Evolutionary conservation across 2,888 invertebrate genomes (phyloP).

Genomic region (Drosophila setosimentum): DNA sequence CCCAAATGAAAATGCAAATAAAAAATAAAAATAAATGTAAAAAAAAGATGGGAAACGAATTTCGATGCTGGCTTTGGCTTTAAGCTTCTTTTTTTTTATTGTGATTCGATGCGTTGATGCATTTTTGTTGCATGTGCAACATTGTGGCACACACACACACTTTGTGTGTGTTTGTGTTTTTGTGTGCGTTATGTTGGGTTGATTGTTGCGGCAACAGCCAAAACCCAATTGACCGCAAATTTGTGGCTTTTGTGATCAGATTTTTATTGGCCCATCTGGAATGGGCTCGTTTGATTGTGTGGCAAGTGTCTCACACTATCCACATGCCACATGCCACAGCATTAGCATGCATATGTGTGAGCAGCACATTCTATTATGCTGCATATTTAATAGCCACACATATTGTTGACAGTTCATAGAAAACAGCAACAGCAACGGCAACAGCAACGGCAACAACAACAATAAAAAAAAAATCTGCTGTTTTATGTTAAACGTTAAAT

Average conservation of each 20-base stretch:
- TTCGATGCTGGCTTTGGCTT: slow-evolving; percentile 5
- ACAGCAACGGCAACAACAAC: not conserved
- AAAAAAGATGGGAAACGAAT: slow-evolving; percentile 31
- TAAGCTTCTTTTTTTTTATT: slow-evolving; percentile 16
- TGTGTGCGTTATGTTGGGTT: slow-evolving; percentile 35
- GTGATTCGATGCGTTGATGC: slow-evolving; percentile 65
- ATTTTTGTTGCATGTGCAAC: slow-evolving; percentile 77
- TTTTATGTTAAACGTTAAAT: not conserved
- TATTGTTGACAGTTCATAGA: not conserved
- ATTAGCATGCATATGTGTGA: not conserved
- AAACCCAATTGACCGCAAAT: slow-evolving; percentile 81
- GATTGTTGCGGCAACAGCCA: slow-evolving; percentile 76
- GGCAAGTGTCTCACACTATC: slow-evolving; percentile 13
- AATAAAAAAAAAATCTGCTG: too few relatives aligned
- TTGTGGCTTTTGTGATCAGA: slow-evolving; percentile 77
- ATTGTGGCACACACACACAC: slow-evolving; percentile 28
- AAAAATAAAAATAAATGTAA: slow-evolving; percentile 7
- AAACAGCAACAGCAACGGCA: not conserved
- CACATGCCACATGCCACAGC: not conserved
- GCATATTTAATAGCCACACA: slow-evolving; percentile 30
- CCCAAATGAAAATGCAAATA: slow-evolving; percentile 38
- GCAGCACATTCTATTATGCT: slow-evolving; percentile 18
- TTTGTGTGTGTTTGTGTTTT: slow-evolving; percentile 13
- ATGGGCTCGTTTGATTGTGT: slow-evolving; percentile 1
- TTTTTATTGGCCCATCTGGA: slow-evolving; percentile 62